Conservation (phyloP, 2,113 vertebrate species). For the Oceanites oceanicus region DNA sequence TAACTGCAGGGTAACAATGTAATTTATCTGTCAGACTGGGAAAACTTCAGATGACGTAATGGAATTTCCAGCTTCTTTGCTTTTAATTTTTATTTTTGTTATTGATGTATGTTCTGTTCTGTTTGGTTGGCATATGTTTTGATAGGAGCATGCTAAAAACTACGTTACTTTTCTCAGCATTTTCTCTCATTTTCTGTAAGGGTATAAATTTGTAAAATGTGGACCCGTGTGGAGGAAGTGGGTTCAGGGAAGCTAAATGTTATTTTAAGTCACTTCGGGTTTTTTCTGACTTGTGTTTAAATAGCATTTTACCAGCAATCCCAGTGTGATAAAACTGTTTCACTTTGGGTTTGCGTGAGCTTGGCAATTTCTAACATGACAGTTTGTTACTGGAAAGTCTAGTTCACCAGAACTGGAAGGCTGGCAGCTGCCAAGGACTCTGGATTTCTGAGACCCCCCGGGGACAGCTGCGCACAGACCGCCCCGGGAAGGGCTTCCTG, state of each 20-base stretch:
- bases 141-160: background rate
- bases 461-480: accelerated
- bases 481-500: accelerated
- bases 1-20: background rate
- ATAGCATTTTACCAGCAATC: background rate
- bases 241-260: background rate
- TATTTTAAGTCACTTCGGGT: background rate
- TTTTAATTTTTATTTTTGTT: background rate
- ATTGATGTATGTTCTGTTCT: background rate
- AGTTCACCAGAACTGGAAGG: background rate
- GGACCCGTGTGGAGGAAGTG: background rate
- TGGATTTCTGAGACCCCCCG: background rate
- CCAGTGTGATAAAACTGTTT: background rate
- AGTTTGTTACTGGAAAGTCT: background rate
- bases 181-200: background rate
- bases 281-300: background rate
- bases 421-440: background rate
- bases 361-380: background rate
- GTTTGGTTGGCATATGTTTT: background rate
- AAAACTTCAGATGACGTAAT: background rate
- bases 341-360: background rate
- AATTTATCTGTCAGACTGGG: background rate
- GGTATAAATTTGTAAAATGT: background rate
- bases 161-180: background rate
- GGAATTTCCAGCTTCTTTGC: background rate